Conservation (phyloP, 2,888 invertebrate genomes). For the Habrosyne pyritoides region DNA sequence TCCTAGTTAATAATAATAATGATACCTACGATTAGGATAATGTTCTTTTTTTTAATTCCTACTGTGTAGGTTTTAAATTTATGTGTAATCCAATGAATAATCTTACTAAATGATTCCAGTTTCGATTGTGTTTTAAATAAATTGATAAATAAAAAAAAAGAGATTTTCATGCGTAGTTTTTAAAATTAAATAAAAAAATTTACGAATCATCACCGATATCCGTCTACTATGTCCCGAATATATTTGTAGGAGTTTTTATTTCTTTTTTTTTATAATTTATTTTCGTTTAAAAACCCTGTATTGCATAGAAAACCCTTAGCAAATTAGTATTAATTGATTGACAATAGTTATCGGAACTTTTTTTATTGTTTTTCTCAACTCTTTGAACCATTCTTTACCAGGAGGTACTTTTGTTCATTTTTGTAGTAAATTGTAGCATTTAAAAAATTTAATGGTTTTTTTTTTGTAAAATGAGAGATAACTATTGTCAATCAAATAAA, state of each 20-base stretch:
- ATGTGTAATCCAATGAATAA: conserved; percentile 23
- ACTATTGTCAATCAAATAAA: conserved; percentile 55
- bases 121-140: conserved; percentile 32
- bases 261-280: conserved; percentile 32
- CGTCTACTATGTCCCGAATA: conserved; percentile 6
- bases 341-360: conserved; percentile 38
- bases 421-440: conserved; percentile 13
- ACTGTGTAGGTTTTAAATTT: conserved; percentile 56
- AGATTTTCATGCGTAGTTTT: conserved; percentile 34
- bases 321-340: conserved; percentile 68
- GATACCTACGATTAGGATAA: conserved; percentile 24
- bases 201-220: background rate
- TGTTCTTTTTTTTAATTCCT: conserved; percentile 50
- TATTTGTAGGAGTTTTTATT: conserved; percentile 34
- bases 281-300: conserved; percentile 70
- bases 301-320: conserved; percentile 75
- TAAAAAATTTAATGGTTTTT: conserved; percentile 11
- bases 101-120: conserved; percentile 32
- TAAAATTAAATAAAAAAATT: conserved; percentile 25
- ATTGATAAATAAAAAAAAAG: conserved; percentile 25
- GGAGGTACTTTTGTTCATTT: conserved; percentile 16
- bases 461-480: background rate
- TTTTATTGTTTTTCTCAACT: background rate
- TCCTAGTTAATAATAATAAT: background rate
- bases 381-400: background rate